Percentiles rank a stretch among this genome's conserved stretches.
Conservation (phyloP, 2,797 vertebrate genomes). For the Dipus sagitta region DNA sequence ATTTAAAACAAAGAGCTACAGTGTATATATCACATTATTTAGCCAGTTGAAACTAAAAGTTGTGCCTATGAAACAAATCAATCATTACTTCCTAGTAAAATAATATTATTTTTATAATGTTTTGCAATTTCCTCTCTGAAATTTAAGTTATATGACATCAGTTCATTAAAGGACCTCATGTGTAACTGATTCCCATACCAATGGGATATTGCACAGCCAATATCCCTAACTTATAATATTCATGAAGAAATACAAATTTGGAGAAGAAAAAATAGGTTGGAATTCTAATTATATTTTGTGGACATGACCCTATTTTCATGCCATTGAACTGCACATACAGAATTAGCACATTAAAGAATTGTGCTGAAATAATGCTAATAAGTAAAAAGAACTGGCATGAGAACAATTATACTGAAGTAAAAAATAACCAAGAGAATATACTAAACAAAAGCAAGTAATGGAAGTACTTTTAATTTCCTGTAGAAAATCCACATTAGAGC, state of each 20-base stretch:
- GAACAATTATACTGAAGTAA: constrained; percentile 21
- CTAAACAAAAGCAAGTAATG: neutral
- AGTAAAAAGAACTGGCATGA: neutral
- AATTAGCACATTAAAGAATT: constrained; percentile 23
- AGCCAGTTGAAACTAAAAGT: constrained; percentile 1
- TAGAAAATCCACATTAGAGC: constrained; percentile 29
- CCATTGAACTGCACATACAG: constrained; percentile 20
- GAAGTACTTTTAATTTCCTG: constrained; percentile 5
- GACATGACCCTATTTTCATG: neutral
- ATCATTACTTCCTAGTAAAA: constrained; percentile 50
- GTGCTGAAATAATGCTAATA: constrained; percentile 43
- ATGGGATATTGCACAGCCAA: constrained; percentile 31
- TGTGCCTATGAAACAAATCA: constrained; percentile 36
- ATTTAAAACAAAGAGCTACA: constrained; percentile 5
- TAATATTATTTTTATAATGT: constrained; percentile 51
- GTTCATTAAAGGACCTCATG: neutral
- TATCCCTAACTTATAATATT: constrained; percentile 40
- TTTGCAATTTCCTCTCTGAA: constrained; percentile 40
- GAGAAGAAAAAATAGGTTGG: constrained; percentile 19
- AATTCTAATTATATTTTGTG: constrained; percentile 52
- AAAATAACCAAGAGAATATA: constrained; percentile 34
- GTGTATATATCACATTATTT: constrained; percentile 3
- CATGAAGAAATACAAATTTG: constrained; percentile 59
- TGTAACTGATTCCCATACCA: constrained; percentile 47
- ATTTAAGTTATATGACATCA: constrained; percentile 23